A percentile compares a stretch with the other conserved stretches of the same genome.
Evolutionary conservation across 1,140 invertebrate species (phyloP).

Genomic region (Drosophila punjabiensis): DNA sequence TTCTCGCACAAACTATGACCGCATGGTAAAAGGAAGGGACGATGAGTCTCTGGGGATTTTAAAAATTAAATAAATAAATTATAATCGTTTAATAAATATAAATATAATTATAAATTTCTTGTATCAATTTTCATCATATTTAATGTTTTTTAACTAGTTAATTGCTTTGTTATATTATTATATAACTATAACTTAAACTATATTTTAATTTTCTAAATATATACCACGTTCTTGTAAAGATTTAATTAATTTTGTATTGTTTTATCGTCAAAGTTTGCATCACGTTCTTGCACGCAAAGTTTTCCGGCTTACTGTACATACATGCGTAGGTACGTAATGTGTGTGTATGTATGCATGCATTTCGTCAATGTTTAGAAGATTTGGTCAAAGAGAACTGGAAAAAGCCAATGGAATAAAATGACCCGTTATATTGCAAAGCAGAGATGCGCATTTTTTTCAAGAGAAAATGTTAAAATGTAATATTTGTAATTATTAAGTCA

Average conservation of each 20-base stretch:
- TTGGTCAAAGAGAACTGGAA: slow-evolving; percentile 9
- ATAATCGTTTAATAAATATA: neutral
- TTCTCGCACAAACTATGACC: slow-evolving; percentile 73
- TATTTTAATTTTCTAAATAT: too few relatives aligned
- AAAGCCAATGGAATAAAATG: neutral
- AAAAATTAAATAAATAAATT: neutral
- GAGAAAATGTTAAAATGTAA: neutral
- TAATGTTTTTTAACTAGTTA: neutral
- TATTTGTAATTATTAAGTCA: neutral
- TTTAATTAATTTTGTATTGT: neutral
- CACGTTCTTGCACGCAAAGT: neutral
- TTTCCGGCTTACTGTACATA: neutral
- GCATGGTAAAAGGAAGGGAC: slow-evolving; percentile 68
- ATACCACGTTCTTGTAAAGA: too few relatives aligned
- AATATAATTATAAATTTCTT: too few relatives aligned
- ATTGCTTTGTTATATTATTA: too few relatives aligned
- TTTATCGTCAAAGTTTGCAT: neutral
- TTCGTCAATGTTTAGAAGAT: slow-evolving; percentile 24
- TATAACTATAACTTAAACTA: too few relatives aligned
- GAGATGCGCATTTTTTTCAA: neutral
- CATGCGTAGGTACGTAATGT: neutral
- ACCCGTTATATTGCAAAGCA: neutral
- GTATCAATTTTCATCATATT: neutral
- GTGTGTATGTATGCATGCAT: neutral
- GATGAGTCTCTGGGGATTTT: slow-evolving; percentile 32